Percentiles rank a stretch among this genome's conserved stretches.
Conservation (phyloP, 2,888 invertebrate genomes). For the Thalpophila matura region DNA sequence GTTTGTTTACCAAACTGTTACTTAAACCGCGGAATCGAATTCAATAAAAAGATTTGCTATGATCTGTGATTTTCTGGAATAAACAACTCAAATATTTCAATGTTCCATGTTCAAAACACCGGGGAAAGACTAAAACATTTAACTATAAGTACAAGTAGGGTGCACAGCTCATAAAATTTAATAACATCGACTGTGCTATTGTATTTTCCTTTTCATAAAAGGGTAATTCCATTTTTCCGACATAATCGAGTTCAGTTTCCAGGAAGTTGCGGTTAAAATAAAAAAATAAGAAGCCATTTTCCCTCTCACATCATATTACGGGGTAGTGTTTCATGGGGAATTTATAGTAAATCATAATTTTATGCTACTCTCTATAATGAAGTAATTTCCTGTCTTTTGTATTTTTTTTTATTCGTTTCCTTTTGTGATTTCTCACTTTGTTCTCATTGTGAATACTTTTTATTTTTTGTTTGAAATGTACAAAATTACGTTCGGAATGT, state of each 20-base stretch:
- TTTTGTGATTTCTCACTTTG: too few relatives aligned
- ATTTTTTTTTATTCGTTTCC: conserved; percentile 12
- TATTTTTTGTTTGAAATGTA: too few relatives aligned
- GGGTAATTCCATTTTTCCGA: conserved; percentile 59
- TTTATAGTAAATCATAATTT: conserved; percentile 43
- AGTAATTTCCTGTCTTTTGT: conserved; percentile 44
- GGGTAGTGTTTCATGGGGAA: conserved; percentile 27
- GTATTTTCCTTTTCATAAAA: conserved; percentile 54
- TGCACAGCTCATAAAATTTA: conserved; percentile 51
- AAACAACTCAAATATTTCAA: too few relatives aligned
- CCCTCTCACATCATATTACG: conserved; percentile 35
- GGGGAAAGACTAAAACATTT: conserved; percentile 31
- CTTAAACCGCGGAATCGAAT: too few relatives aligned
- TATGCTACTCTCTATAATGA: conserved; percentile 18
- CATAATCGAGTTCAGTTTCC: conserved; percentile 53
- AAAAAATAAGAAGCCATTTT: conserved; percentile 44
- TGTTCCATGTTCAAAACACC: conserved; percentile 15
- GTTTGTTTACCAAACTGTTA: too few relatives aligned
- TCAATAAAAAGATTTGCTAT: too few relatives aligned
- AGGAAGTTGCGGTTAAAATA: conserved; percentile 47
- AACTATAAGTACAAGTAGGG: conserved; percentile 23
- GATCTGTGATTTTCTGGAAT: too few relatives aligned
- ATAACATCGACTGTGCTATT: conserved; percentile 43
- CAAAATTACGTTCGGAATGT: too few relatives aligned
- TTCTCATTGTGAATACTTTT: too few relatives aligned